Conservation (phyloP, 2,888 invertebrate species). For the Oconnorella tubifera region DNA sequence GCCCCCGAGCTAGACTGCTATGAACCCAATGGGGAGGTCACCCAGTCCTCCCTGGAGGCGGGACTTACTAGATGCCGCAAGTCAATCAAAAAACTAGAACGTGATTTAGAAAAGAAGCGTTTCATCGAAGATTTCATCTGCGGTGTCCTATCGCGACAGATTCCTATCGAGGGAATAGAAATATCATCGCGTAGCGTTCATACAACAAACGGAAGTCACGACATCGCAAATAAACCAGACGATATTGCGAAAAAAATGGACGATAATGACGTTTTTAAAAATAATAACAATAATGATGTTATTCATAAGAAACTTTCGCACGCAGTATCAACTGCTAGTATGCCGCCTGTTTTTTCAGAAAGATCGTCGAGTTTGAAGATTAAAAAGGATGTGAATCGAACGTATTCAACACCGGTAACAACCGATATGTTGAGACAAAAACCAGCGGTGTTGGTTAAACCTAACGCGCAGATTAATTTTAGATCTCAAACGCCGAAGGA, state of each 20-base stretch:
- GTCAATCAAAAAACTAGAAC: background rate
- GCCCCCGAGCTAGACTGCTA: constrained; percentile 11
- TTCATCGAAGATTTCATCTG: background rate
- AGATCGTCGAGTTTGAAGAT: no score
- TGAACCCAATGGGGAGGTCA: constrained; percentile 5
- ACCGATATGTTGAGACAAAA: background rate
- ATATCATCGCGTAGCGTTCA: background rate
- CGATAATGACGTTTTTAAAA: background rate
- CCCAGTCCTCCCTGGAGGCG: background rate
- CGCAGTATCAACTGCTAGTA: background rate
- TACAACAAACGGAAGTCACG: background rate
- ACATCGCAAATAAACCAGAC: background rate
- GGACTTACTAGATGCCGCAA: background rate
- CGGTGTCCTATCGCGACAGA: background rate
- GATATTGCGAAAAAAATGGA: background rate
- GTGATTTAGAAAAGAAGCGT: background rate
- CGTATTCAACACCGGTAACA: background rate
- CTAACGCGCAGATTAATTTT: no score
- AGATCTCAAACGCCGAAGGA: background rate
- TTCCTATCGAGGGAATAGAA: background rate
- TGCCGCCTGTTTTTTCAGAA: background rate
- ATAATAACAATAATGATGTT: no score
- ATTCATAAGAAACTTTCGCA: background rate
- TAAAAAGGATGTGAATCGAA: background rate
- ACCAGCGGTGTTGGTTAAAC: background rate